Base-by-base conservation (phyloP, 2,797 vertebrate genomes). In the Falco concolor region DNA sequence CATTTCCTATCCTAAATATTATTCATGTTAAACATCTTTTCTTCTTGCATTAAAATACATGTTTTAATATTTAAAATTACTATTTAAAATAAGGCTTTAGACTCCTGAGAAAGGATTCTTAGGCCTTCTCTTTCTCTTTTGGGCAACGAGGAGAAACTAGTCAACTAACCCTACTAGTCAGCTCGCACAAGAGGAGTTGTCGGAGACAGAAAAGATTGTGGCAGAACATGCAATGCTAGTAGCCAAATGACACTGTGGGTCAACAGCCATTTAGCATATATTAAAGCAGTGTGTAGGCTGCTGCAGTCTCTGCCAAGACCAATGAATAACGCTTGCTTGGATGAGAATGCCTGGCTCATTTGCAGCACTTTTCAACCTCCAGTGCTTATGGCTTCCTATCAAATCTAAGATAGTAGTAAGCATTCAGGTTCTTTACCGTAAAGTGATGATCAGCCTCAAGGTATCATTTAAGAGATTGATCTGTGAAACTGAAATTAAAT, bases 1-100 rank as follows among this genome's bases (percentile, higher is more conserved):
- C 22, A 76, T 91, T 93, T 95, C 59, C 81, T 96, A 96, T 87
- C 82, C 61, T 60, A 96, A 96, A 96, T 94, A 95, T 94, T 89
- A 94, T 84, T 97, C 84, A 87, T 85, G 54, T 94, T 94, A 86
- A 90, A 92, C 81, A 95, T 93, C 3, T 90, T 95, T 90, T 92
- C 75, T 95, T 95, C 84, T 86, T 96, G 89, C 61, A 91, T 84
- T 95, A 94, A 95, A 94, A 95, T 82, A 94, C 44, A 90, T 47
- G 44, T 34, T 95, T 97, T 94, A 96, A 97, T 97, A 97, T 97
- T 97, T 97, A 53, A 95, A 97, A 88, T 60, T 91, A 38, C 69
- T 91, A 90, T 93, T 95, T 89, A 50, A 93, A 95, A 84, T 67
- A 89, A 36, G 21, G 20, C 27, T 89, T 96, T 80, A 81, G 89